Evolutionary conservation across 2,797 vertebrate species (phyloP).

Genomic region (Eleutherodactylus coqui): DNA sequence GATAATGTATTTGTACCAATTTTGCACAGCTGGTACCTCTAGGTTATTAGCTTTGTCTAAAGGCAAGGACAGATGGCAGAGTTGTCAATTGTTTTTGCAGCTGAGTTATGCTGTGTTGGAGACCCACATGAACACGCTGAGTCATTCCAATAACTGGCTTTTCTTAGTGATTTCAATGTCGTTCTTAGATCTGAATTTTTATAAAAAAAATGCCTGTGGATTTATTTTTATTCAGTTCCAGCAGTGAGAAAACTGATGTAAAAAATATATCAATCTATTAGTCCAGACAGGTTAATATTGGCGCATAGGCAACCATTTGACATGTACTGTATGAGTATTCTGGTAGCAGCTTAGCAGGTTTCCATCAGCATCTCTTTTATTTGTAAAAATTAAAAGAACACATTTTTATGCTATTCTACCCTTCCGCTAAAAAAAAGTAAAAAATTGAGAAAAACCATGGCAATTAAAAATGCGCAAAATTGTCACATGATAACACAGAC

Average conservation of each 20-base stretch:
- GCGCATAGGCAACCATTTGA: not conserved
- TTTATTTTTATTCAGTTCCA: constrained; percentile 36
- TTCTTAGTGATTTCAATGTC: constrained; percentile 38
- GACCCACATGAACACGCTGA: constrained; percentile 58
- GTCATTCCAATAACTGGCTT: constrained; percentile 46
- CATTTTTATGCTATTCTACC: too few species aligned
- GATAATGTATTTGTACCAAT: constrained; percentile 51
- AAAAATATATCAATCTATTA: constrained; percentile 2
- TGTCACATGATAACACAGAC: too few species aligned
- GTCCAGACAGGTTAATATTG: not conserved
- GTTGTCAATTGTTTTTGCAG: constrained; percentile 56
- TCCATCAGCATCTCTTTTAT: not conserved
- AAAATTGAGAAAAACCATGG: too few species aligned
- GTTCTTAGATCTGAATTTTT: constrained; percentile 26
- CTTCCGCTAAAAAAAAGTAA: too few species aligned
- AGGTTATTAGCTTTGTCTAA: constrained; percentile 61
- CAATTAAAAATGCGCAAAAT: too few species aligned
- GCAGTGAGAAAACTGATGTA: constrained; percentile 5
- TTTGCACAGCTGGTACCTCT: constrained; percentile 57
- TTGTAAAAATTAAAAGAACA: not conserved
- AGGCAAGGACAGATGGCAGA: constrained; percentile 55
- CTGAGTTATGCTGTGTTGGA: constrained; percentile 38
- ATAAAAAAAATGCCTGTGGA: constrained; percentile 12
- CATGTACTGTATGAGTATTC: not conserved
- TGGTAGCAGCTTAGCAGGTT: not conserved